These are phyloP conservation scores for Pachymerium ferrugineum DNA, from an alignment of 2,888 invertebrate species.

Conservation along the genomic window DNA sequence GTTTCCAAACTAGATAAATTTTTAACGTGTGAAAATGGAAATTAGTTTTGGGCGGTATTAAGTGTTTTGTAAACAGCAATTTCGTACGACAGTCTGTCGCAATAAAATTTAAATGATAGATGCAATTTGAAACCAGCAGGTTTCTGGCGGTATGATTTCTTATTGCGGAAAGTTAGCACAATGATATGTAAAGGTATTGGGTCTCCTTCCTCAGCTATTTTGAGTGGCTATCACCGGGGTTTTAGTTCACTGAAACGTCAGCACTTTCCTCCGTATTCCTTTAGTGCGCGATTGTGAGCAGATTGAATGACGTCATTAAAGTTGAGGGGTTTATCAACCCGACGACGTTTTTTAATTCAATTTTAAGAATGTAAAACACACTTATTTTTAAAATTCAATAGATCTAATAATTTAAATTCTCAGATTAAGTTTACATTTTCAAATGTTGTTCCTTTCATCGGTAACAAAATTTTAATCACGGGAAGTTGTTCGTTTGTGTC, in stretches of 20 bases:
- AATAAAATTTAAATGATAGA: too few relatives aligned
- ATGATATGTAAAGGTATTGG: background rate
- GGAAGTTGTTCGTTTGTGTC: background rate
- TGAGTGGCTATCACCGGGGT: background rate
- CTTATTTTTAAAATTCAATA: too few relatives aligned
- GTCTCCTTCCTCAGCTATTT: background rate
- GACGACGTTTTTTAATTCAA: too few relatives aligned
- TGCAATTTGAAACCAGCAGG: too few relatives aligned
- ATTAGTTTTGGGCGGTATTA: too few relatives aligned
- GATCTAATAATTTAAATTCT: too few relatives aligned
- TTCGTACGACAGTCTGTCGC: too few relatives aligned
- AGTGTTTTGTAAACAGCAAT: too few relatives aligned
- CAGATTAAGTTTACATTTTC: background rate
- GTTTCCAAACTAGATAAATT: too few relatives aligned
- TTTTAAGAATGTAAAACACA: too few relatives aligned
- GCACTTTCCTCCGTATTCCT: background rate
- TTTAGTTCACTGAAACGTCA: background rate
- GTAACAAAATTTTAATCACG: background rate
- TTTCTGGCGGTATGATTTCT: too few relatives aligned
- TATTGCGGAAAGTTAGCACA: too few relatives aligned
- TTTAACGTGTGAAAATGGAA: background rate
- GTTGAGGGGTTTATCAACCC: background rate
- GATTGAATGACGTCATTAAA: constrained; percentile 9
- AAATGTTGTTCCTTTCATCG: background rate
- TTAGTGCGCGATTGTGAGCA: background rate